phyloP scores from a whole-genome alignment of 2,888 invertebrate genomes.

The Oeneis ivallda region DNA sequence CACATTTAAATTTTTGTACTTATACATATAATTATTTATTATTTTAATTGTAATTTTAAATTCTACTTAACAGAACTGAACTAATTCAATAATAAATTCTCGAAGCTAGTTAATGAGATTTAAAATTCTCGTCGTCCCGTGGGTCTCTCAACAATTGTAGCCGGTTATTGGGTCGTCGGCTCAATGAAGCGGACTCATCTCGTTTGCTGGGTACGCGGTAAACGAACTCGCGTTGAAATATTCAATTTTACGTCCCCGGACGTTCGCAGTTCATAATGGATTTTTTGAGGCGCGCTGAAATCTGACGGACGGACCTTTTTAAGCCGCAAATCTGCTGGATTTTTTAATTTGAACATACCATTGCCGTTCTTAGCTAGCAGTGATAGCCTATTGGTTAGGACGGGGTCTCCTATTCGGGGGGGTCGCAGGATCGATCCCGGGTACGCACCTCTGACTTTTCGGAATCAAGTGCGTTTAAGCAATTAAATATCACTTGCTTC shows the following conservation, averaged over 20 bases:
- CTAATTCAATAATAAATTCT: constrained; percentile 24
- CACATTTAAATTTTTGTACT: not conserved
- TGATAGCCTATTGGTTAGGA: no score
- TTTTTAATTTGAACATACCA: not conserved
- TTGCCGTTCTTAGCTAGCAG: no score
- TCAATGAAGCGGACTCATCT: constrained; percentile 44
- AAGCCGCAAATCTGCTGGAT: not conserved
- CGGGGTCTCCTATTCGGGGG: no score
- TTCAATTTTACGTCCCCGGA: constrained; percentile 40
- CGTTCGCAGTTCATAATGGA: constrained; percentile 36
- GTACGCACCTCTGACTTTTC: no score
- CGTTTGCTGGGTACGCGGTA: constrained; percentile 39
- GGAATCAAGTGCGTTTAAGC: no score
- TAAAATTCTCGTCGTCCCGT: constrained; percentile 31
- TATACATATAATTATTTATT: no score
- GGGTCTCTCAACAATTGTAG: constrained; percentile 40
- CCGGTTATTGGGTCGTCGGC: constrained; percentile 32
- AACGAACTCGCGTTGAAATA: constrained; percentile 43
- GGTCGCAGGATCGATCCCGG: no score
- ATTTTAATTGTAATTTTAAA: not conserved
- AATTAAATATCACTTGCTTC: no score
- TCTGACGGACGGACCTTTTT: not conserved
- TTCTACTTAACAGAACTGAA: constrained; percentile 14
- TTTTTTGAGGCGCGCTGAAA: constrained; percentile 21
- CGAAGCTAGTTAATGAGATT: constrained; percentile 34